Conservation (phyloP, 64 coral and sea anemone species). For the Stylophora pistillata region DNA sequence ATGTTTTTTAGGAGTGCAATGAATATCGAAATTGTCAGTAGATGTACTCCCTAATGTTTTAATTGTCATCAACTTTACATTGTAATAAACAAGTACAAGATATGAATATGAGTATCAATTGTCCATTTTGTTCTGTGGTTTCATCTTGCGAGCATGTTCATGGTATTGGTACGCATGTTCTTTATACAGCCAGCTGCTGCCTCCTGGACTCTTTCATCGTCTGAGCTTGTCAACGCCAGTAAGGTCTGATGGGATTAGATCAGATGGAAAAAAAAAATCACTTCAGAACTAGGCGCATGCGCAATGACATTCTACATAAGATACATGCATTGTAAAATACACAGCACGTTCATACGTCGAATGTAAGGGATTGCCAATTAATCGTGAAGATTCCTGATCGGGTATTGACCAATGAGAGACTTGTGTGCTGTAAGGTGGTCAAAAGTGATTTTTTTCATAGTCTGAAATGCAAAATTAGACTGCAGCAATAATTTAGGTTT, state of each 20-base stretch:
- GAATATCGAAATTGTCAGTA: no score
- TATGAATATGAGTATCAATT: no score
- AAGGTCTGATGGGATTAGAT: slow-evolving; percentile 34
- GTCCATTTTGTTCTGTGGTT: neutral
- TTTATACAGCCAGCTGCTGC: slow-evolving; percentile 69
- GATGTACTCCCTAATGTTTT: neutral
- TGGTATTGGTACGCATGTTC: slow-evolving; percentile 53
- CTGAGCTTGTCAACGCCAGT: slow-evolving; percentile 30
- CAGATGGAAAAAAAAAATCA: neutral
- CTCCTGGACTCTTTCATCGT: slow-evolving; percentile 56
- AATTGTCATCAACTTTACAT: neutral
- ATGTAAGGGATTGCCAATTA: no score
- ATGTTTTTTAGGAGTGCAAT: no score
- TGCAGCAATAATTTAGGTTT: no score
- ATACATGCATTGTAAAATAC: no score
- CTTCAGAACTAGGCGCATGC: neutral
- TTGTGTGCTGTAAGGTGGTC: no score
- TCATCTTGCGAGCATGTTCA: slow-evolving; percentile 21
- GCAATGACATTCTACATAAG: neutral
- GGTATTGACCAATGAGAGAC: no score
- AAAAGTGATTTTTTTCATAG: no score
- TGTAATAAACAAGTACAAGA: neutral
- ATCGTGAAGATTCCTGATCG: no score
- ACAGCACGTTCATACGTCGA: no score
- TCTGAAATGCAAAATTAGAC: no score